These are phyloP conservation scores for Drosophila eohydei DNA, from an alignment of 2,888 invertebrate genomes.

Conservation along the genomic window DNA sequence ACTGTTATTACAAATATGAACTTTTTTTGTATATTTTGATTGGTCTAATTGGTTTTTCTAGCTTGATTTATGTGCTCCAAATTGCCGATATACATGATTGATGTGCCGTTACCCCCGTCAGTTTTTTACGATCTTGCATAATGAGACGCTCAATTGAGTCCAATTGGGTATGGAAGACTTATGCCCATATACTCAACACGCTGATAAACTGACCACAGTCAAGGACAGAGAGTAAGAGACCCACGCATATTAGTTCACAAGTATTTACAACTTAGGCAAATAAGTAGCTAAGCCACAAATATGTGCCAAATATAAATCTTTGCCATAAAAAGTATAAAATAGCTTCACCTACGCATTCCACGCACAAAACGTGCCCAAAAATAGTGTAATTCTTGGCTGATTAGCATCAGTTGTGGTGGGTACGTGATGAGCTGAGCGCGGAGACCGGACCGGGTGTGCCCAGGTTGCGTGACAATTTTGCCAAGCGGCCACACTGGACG, in stretches of 20 bases:
- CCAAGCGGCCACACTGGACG: constrained; percentile 53
- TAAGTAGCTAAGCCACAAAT: constrained; percentile 15
- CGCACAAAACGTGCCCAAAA: constrained; percentile 72
- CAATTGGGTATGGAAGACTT: constrained; percentile 43
- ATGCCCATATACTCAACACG: constrained; percentile 14
- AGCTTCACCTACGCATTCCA: constrained; percentile 45
- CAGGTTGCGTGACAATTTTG: constrained; percentile 73
- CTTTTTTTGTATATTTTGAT: constrained; percentile 53
- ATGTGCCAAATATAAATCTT: constrained; percentile 57
- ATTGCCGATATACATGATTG: constrained; percentile 62
- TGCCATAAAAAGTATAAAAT: constrained; percentile 35
- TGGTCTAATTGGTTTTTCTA: constrained; percentile 62
- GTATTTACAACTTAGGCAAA: constrained; percentile 48
- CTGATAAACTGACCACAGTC: constrained; percentile 53
- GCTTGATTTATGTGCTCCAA: constrained; percentile 45
- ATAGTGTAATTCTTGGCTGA: constrained; percentile 60
- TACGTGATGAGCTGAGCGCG: constrained; percentile 65
- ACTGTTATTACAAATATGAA: constrained; percentile 13
- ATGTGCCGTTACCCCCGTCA: constrained; percentile 56
- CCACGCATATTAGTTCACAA: constrained; percentile 33
- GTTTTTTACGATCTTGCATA: constrained; percentile 56
- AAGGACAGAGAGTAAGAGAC: constrained; percentile 26
- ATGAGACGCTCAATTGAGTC: constrained; percentile 58
- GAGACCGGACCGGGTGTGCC: constrained; percentile 36
- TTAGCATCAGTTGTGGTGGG: constrained; percentile 57